phyloP scores from a whole-genome alignment of 2,113 vertebrate genomes.

The Tapirus terrestris region DNA sequence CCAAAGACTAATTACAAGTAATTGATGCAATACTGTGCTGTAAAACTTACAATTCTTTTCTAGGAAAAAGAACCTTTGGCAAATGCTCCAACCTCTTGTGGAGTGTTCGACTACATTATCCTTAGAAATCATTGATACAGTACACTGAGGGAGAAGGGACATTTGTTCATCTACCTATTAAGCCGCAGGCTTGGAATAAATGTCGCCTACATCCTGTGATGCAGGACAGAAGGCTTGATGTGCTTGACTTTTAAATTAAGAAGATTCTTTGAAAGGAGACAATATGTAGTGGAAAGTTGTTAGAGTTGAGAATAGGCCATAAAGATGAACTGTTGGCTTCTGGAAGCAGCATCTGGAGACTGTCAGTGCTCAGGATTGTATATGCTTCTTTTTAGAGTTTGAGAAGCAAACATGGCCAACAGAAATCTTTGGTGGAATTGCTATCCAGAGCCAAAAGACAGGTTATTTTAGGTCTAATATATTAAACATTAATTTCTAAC shows the following conservation, averaged over 20 bases:
- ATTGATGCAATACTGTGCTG: conserved; percentile 1
- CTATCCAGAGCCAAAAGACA: not conserved
- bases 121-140: conserved; percentile 52
- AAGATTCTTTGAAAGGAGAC: conserved; percentile 44
- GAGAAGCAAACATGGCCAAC: not conserved
- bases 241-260: conserved; percentile 63
- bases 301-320: conserved; percentile 29
- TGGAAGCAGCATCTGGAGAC: conserved; percentile 46
- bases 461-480: not conserved
- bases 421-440: not conserved
- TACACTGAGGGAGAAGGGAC: not conserved
- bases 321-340: conserved; percentile 58
- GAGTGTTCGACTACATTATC: conserved; percentile 65
- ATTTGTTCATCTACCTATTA: conserved; percentile 64
- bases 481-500: not conserved
- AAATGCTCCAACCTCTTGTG: conserved; percentile 53
- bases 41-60: conserved; percentile 56
- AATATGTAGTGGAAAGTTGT: conserved; percentile 41
- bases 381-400: conserved; percentile 1
- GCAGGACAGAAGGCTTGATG: conserved; percentile 33
- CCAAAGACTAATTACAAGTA: conserved; percentile 67
- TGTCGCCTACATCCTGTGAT: conserved; percentile 19
- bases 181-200: conserved; percentile 51
- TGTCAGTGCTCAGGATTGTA: not conserved
- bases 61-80: conserved; percentile 58